phyloP scores from a whole-genome alignment of 1,140 invertebrate genomes.

The Zaprionus taronus region DNA sequence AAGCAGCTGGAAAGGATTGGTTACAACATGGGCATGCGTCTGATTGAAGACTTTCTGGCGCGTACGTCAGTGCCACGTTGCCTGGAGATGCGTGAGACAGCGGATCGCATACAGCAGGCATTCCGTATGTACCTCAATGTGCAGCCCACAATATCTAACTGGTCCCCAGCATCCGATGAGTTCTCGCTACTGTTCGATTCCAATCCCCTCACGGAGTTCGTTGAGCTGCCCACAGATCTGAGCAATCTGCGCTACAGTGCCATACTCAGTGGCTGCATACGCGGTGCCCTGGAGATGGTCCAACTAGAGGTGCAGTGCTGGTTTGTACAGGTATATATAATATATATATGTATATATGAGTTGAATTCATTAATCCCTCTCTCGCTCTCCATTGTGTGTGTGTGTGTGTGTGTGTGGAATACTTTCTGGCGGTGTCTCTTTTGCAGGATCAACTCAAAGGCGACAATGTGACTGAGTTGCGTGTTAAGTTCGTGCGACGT shows the following conservation, averaged over 20 bases:
- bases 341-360: neutral
- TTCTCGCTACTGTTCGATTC: conserved; percentile 98
- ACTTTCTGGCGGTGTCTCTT: conserved; percentile 46
- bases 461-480: conserved; percentile 96
- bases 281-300: conserved; percentile 99
- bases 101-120: conserved; percentile 95
- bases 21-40: conserved; percentile 98
- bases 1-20: conserved; percentile 97
- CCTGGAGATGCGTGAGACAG: conserved; percentile 97
- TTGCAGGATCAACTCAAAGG: conserved; percentile 97
- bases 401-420: conserved; percentile 42
- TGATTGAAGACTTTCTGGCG: conserved; percentile 99
- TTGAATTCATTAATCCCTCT: conserved; percentile 12
- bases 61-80: conserved; percentile 95
- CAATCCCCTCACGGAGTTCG: conserved; percentile 99
- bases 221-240: conserved; percentile 97
- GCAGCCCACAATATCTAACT: conserved; percentile 95
- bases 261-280: conserved; percentile 95
- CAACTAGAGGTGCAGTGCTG: conserved; percentile 91
- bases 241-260: conserved; percentile 96
- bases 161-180: conserved; percentile 97
- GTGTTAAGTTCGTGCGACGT: conserved; percentile 97
- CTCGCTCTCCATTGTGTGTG: conserved; percentile 5
- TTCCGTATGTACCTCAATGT: conserved; percentile 96
- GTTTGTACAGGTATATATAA: conserved; percentile 88